Conservation (phyloP, 2,888 invertebrate species). For the Plagodis dolabraria region DNA sequence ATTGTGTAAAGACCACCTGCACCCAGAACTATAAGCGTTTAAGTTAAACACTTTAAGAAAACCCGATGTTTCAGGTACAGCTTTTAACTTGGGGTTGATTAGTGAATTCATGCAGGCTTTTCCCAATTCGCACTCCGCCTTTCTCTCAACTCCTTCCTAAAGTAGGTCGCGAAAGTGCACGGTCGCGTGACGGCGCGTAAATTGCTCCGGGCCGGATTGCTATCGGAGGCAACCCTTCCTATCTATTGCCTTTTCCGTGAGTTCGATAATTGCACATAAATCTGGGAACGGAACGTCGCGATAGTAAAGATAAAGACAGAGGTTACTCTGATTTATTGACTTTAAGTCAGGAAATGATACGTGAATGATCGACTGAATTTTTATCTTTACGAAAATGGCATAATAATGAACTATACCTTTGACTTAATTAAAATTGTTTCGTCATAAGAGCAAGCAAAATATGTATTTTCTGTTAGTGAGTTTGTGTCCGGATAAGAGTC, state of each 20-base stretch:
- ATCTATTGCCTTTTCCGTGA: constrained; percentile 26
- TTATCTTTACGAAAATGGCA: background rate
- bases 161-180: constrained; percentile 48
- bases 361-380: background rate
- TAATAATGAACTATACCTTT: too few relatives aligned
- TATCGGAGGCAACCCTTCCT: constrained; percentile 29
- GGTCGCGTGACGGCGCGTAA: constrained; percentile 54
- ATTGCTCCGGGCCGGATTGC: constrained; percentile 34
- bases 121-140: constrained; percentile 4
- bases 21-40: too few relatives aligned
- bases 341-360: background rate
- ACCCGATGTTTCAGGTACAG: too few relatives aligned
- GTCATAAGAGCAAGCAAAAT: too few relatives aligned
- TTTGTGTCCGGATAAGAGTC: too few relatives aligned
- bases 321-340: constrained; percentile 3
- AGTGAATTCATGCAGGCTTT: background rate
- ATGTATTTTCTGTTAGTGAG: too few relatives aligned
- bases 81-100: too few relatives aligned
- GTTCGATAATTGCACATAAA: constrained; percentile 36
- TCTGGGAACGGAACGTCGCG: constrained; percentile 15
- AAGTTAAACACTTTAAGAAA: too few relatives aligned
- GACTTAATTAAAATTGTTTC: too few relatives aligned
- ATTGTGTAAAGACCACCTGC: too few relatives aligned
- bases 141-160: constrained; percentile 22
- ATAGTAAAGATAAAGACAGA: constrained; percentile 11